Base-by-base conservation (phyloP, 1,140 invertebrate genomes). In the Acromyrmex echinatior region DNA sequence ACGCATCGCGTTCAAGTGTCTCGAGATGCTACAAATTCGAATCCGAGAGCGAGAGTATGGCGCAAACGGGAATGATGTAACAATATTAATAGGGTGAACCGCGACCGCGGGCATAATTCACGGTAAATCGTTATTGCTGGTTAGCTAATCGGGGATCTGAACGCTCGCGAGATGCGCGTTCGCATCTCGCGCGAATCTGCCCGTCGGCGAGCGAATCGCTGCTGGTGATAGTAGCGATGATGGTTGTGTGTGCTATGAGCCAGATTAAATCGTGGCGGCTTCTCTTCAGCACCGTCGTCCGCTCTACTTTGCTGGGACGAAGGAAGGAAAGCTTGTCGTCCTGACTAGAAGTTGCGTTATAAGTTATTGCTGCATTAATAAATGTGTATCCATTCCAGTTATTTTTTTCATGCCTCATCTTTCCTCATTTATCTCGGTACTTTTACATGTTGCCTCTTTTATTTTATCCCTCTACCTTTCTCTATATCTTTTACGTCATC, bases 61-160 rank as follows among this genome's bases (percentile, higher is more conserved):
- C 58, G 87, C 51, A 89, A 86, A 88, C 74, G 63, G 25, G 62
- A 5, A 45, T 90, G 77, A 71, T 9, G 87, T 70, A 90, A 90
- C 56, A 89, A 89, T 89, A 90, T 90, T 90, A 90, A 88, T 88
- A 92, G 88, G 84, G 53, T 86, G 86, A 92, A 87, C 86, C 82
- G 82, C 87, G 68, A 87, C 88, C 86, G 49, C 71, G 89, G 82
- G 88, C 87, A 80, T 88, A 84, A 88, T 88, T 88, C 82, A 86
- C 85, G 86, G 90, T 56, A 86, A 92, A 91, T 92, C 87, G 88
- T 93, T 94, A 94, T 90, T 87, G 88, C 88, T 68, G 87, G 88
- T 91, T 92, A 91, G 92, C 91, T 94, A 93, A 94, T 93, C 92
- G 86, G 81, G 90, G 90, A 92, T 93, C 92, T 66, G 78, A 92